Evolutionary conservation across 2,797 vertebrate genomes (phyloP), one percentile per base, ranked within the genome.

Genomic region (Phoebastria nigripes): DNA sequence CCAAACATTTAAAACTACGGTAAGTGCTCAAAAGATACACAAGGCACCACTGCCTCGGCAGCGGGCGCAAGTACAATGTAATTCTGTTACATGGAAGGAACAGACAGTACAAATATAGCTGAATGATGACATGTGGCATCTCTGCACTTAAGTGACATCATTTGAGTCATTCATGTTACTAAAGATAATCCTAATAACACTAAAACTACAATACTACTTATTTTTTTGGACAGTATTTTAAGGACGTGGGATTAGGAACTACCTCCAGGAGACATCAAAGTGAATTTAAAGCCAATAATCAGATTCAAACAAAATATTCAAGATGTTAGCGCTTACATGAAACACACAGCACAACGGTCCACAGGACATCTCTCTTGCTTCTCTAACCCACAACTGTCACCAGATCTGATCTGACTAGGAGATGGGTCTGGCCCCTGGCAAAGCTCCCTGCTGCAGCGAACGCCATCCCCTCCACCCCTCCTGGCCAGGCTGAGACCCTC

Each of bases 401-500:
- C 47, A 59, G 39, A 17, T 15, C 16, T 14, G 31, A 46, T 2
- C 41, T 28, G 26, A 76, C 22, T 2, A 35, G 26, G 9, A 24
- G 35, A 22, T 4, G 9, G 35, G 14, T 14, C 47, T n/a, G 82
- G 29, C 2, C 21, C 47, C 35, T 29, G 37, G 61, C 41, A 41
- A 4, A 86, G 69, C 25, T 58, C 55, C 47, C 25, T 21, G 59
- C 56, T 9, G 44, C 82, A 56, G 72, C 7, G 1, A 63, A 17
- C 0, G 0, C 24, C 2, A 1, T 22, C 28, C 41, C 5, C 41
- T 33, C 35, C 7, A 22, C 1, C 20, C 8, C 59, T 29, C 79
- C 44, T 14, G 33, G 41, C 67, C 66, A 66, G 16, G 63, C 71
- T 28, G 31, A 86, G 85, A 69, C 44, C 25, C 12, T 49, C 42